Evolutionary conservation across 2,888 invertebrate genomes (phyloP), one percentile per base, ranked within the genome.

Genomic region (Falcaria lacertinaria): DNA sequence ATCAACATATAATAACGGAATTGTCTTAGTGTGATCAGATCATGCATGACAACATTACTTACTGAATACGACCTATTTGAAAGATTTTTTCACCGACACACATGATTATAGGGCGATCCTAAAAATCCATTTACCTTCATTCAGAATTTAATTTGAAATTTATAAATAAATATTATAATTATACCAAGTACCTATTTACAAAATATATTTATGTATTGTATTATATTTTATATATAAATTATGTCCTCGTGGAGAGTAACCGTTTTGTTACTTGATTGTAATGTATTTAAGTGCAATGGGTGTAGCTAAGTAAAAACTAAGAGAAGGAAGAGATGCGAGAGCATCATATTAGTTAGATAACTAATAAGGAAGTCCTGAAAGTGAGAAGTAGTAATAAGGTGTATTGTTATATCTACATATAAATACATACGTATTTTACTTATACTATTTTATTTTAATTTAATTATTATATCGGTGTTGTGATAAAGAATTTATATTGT

Each of bases 361-460:
- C 47, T 52, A 50, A 42, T 68, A 74, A 75, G 69, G 60, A 69
- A 69, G 73, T 79, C 74, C 74, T 77, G 72, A 80, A 74, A 80
- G 71, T 74, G 76, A 71, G 74, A 75, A 57, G 60, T 72, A 73
- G 64, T 55, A 8, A 8, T 22, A 37, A 22, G 15, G 15, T 22
- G n/a, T 37, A 17, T 34, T 7, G 11, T 7, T 34, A 8, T 35
- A 25, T 34, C 16, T 40, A 25, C 17, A 34, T 34, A 15, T 22
- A n/a, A n/a, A n/a, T n/a, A n/a, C n/a, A n/a, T n/a, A 17, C 13
- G 33, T 14, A 34, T 17, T 11, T 2, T 34, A 16, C 15, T 16
- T 32, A 32, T 39, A 44, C 41, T 43, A 34, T 41, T 45, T 44
- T 35, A 45, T 37, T 46, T 45, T 49, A 45, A 35, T 46, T 44